Evolutionary conservation across 2,113 vertebrate genomes (phyloP), one percentile per base, ranked within the genome.

Genomic region (Cololabis saira): DNA sequence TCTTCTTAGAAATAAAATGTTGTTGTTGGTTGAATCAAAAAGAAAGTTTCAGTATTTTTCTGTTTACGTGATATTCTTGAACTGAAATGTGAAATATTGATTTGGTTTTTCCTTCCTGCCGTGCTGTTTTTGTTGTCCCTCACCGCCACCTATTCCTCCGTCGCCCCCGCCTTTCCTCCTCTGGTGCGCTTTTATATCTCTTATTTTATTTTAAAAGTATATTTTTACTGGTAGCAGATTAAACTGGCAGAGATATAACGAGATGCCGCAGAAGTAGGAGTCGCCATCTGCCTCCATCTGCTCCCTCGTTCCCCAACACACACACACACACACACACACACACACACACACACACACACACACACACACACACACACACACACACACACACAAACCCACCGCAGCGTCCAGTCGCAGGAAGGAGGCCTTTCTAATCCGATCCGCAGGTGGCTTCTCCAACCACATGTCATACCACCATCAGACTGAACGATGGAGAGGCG

Each of bases 261-360:
- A 88, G 83, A 86, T 69, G 76, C 76, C 60, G 81, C 74, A 50
- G 79, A 76, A 70, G 76, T 76, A 82, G 78, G 81, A 78, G 78
- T 74, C 50, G 19, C 83, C 86, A 86, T 84, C 86, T 88, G 86
- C 80, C 83, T 87, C 83, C 83, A 85, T 83, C 83, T 88, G 81
- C 71, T 76, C 58, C 4, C 49, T 62, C 42, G 8, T 76, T 76
- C 65, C 37, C 14, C 0, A 45, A 2, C 5, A 16, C 47, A 21
- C 4, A 19, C 42, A 57, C 41, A 63, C 15, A 64, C 21, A 22
- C 40, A 56, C 30, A 47, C 43, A 24, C 37, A 40, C 48, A 37
- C n/a, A 43, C 68, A 27, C n/a, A 9, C 9, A 76, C 69, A 13
- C 16, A 60, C 72, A 37, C 57, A 55, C 9, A 42, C 51, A 24